A percentile compares a stretch with the other conserved stretches of the same genome.
phyloP scores from a whole-genome alignment of 1,140 invertebrate species.

The Vanessa atalanta region DNA sequence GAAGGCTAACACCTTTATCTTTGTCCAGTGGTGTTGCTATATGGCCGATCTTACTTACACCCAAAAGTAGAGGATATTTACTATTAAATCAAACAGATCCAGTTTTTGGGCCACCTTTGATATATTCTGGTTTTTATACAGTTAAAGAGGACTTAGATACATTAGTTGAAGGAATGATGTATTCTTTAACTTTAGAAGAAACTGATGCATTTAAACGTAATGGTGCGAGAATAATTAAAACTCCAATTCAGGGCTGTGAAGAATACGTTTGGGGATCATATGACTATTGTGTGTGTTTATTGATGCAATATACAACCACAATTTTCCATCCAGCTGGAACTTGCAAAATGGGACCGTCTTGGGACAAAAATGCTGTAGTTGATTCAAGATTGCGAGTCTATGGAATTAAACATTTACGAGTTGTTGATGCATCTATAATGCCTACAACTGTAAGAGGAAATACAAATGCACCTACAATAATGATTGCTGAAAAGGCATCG shows the following conservation, averaged over 20 bases:
- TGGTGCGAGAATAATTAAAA: constrained; percentile 80
- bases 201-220: constrained; percentile 82
- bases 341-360: constrained; percentile 90
- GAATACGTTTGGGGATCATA: constrained; percentile 82
- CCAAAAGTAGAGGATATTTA: constrained; percentile 86
- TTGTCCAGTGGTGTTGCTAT: constrained; percentile 71
- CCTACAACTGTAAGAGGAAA: constrained; percentile 83
- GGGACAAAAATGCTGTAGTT: constrained; percentile 86
- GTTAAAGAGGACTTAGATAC: constrained; percentile 83
- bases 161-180: constrained; percentile 82
- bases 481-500: constrained; percentile 84
- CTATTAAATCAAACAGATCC: constrained; percentile 85
- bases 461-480: constrained; percentile 82
- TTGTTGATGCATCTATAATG: constrained; percentile 89
- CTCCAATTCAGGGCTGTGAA: constrained; percentile 76
- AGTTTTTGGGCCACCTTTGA: constrained; percentile 85
- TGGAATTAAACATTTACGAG: constrained; percentile 85
- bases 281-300: constrained; percentile 85
- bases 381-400: constrained; percentile 85
- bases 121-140: constrained; percentile 89
- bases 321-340: constrained; percentile 90
- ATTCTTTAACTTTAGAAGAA: constrained; percentile 80
- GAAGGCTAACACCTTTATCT: constrained; percentile 69
- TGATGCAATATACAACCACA: constrained; percentile 84
- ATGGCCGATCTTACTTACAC: constrained; percentile 83